Evolutionary conservation across 2,888 invertebrate species (phyloP).

Genomic region (Epistrophe grossulariae): DNA sequence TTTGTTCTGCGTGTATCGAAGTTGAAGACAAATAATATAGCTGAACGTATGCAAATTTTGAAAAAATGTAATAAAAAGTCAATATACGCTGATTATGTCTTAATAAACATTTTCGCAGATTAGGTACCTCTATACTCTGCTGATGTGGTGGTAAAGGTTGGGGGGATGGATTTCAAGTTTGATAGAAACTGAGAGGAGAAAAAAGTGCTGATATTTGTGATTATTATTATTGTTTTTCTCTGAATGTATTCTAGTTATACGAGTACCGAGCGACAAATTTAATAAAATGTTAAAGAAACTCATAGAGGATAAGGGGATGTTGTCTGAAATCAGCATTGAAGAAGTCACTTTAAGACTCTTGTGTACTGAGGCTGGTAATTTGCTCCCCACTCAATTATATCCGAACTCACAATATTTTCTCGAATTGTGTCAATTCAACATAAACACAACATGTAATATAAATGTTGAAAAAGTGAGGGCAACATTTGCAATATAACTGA

Average conservation of each 20-base stretch:
- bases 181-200: background rate
- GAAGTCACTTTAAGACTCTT: too few relatives aligned
- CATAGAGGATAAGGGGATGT: too few relatives aligned
- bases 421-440: too few relatives aligned
- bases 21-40: constrained; percentile 4
- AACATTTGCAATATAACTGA: too few relatives aligned
- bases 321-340: too few relatives aligned
- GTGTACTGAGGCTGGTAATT: too few relatives aligned
- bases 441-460: too few relatives aligned
- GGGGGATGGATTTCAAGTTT: background rate
- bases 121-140: background rate
- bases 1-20: constrained; percentile 26
- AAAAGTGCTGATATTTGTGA: constrained; percentile 57
- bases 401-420: too few relatives aligned
- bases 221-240: constrained; percentile 19
- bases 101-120: constrained; percentile 70
- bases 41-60: constrained; percentile 61
- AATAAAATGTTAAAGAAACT: background rate
- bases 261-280: background rate
- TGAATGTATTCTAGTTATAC: background rate
- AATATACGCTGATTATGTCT: constrained; percentile 72
- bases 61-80: constrained; percentile 40
- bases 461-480: too few relatives aligned
- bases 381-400: too few relatives aligned
- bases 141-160: background rate